These are phyloP conservation scores for Karalla daura DNA, from an alignment of 2,797 vertebrate species.

Conservation along the genomic window DNA sequence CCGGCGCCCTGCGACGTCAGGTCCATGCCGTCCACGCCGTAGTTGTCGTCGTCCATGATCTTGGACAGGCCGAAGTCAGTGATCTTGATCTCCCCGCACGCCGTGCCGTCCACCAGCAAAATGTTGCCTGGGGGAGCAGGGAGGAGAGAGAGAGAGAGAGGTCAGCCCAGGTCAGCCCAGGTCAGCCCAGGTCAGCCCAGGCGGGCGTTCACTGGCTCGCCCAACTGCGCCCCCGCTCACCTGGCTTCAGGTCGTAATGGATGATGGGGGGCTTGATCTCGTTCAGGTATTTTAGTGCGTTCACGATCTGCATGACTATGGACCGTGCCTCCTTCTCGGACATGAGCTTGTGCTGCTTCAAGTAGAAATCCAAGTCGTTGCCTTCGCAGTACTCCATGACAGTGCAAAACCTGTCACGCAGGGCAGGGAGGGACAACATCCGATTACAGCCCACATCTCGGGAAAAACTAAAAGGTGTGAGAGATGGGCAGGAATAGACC, in stretches of 20 bases:
- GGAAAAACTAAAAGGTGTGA: not conserved
- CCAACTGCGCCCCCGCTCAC: conserved; percentile 67
- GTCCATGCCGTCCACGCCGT: conserved; percentile 98
- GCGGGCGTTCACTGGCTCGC: no score
- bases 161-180: not conserved
- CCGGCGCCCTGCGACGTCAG: conserved; percentile 98
- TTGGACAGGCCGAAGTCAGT: conserved; percentile 99
- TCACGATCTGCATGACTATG: conserved; percentile 99
- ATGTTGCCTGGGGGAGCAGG: conserved; percentile 89
- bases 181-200: not conserved
- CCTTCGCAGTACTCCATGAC: conserved; percentile 99
- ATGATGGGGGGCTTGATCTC: conserved; percentile 99
- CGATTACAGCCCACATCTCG: not conserved
- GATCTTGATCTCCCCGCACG: conserved; percentile 99
- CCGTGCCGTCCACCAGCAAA: conserved; percentile 97
- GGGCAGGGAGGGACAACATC: not conserved
- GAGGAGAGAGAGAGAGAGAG: conserved; percentile 6
- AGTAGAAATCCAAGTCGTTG: conserved; percentile 99
- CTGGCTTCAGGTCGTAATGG: conserved; percentile 99
- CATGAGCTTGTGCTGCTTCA: conserved; percentile 99
- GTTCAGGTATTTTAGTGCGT: conserved; percentile 99
- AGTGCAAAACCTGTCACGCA: conserved; percentile 92
- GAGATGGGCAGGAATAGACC: not conserved
- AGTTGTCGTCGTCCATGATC: conserved; percentile 99
- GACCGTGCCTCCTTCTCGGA: conserved; percentile 98